Percentiles rank a stretch among this genome's conserved stretches.
phyloP scores from a whole-genome alignment of 2,113 vertebrate genomes.

The Epinephelus moara region DNA sequence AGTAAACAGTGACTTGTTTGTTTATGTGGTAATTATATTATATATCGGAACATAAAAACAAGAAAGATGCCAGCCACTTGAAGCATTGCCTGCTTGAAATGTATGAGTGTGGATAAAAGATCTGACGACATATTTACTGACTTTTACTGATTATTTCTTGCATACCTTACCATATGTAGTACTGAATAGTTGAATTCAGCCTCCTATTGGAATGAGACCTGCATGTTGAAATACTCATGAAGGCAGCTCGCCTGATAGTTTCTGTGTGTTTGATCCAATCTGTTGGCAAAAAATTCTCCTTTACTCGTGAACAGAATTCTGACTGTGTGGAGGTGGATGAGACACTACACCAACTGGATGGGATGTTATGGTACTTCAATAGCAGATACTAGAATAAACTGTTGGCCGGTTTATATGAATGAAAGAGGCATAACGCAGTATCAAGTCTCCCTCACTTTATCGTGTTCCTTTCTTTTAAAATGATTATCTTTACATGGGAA shows the following conservation, averaged over 20 bases:
- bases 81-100: background rate
- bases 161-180: background rate
- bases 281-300: slow-evolving; percentile 1
- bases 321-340: slow-evolving; percentile 32
- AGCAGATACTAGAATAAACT: background rate
- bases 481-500: background rate
- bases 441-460: background rate
- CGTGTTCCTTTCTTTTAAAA: background rate
- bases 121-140: background rate
- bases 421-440: background rate
- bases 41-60: too few relatives aligned
- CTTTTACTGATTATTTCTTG: background rate
- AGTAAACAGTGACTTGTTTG: background rate
- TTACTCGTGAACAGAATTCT: background rate
- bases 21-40: slow-evolving; percentile 1
- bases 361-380: background rate
- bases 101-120: background rate
- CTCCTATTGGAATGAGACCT: background rate
- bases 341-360: slow-evolving; percentile 19
- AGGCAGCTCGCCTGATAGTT: background rate
- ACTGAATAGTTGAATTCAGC: background rate
- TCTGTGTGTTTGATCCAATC: background rate
- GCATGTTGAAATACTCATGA: background rate
- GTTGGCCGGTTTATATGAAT: background rate
- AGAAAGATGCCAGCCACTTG: background rate